Evolutionary conservation across 2,888 invertebrate genomes (phyloP).

Genomic region (Papilio gigon): DNA sequence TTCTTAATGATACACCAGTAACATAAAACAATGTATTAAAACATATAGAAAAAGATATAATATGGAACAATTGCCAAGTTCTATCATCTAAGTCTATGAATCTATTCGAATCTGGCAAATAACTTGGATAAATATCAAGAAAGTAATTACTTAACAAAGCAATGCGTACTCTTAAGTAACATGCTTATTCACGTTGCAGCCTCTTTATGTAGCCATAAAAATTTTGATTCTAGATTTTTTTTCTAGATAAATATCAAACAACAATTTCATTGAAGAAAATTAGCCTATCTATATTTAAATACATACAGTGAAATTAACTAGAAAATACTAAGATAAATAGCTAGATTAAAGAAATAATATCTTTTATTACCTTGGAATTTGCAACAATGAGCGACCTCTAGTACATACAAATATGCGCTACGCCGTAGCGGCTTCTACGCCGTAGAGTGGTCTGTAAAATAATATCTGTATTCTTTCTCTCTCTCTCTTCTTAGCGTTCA

Average conservation of each 20-base stretch:
- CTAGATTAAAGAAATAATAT: too few relatives aligned
- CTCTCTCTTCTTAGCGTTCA: too few relatives aligned
- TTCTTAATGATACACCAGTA: background rate
- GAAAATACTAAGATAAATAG: too few relatives aligned
- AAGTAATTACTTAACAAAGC: background rate
- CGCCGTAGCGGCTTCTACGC: background rate
- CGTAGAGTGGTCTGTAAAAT: background rate
- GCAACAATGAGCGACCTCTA: too few relatives aligned
- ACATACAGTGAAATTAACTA: too few relatives aligned
- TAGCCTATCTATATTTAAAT: too few relatives aligned
- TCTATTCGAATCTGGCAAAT: background rate
- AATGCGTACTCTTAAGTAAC: background rate
- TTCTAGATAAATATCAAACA: too few relatives aligned
- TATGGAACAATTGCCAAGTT: background rate
- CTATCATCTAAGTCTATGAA: background rate
- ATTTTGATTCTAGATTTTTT: too few relatives aligned
- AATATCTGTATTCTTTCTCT: too few relatives aligned
- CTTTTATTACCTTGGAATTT: too few relatives aligned
- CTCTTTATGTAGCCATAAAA: background rate
- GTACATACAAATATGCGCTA: too few relatives aligned
- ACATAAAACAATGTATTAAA: background rate
- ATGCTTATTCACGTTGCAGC: background rate
- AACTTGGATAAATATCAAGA: conserved; percentile 8
- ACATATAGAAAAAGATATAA: background rate
- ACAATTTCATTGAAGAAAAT: too few relatives aligned